Conservation (phyloP, 2,797 vertebrate genomes). For the Oreonectes daqikongensis region DNA sequence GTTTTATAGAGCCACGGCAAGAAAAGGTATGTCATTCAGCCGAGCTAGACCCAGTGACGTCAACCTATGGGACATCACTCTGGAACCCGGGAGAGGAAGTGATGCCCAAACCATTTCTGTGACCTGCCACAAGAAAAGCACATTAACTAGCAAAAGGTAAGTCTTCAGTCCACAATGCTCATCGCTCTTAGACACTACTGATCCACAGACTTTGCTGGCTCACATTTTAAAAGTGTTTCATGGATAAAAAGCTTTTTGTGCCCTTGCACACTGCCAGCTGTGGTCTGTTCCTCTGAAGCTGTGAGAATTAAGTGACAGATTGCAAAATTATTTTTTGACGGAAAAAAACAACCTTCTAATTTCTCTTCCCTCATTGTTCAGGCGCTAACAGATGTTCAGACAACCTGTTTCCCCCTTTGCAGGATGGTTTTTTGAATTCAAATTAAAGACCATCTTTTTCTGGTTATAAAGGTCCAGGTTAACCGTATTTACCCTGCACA, state of each 20-base stretch:
- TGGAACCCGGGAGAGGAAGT: conserved; percentile 68
- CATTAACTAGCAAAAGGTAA: conserved; percentile 73
- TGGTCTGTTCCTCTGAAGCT: conserved; percentile 20
- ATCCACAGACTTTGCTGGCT: conserved; percentile 13
- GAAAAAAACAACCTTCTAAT: conserved; percentile 32
- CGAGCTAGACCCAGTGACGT: conserved; percentile 73
- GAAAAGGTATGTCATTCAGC: conserved; percentile 73
- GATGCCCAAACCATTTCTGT: conserved; percentile 70
- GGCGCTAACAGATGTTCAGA: conserved; percentile 49
- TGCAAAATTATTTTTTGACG: conserved; percentile 46
- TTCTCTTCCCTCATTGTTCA: conserved; percentile 38
- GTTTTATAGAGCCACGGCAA: conserved; percentile 68
- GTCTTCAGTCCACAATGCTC: conserved; percentile 37
- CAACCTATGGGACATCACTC: conserved; percentile 71
- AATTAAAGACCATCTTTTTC: conserved; percentile 39
- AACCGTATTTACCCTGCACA: not conserved
- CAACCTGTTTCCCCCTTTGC: conserved; percentile 42
- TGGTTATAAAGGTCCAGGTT: conserved; percentile 24
- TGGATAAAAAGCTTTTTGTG: conserved; percentile 24
- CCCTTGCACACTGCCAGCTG: conserved; percentile 28
- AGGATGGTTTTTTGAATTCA: conserved; percentile 39
- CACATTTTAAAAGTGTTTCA: conserved; percentile 27
- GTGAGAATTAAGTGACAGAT: conserved; percentile 47
- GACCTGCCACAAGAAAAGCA: conserved; percentile 71
- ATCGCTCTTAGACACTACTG: not conserved